Conservation (phyloP, 2,113 vertebrate genomes). For the Stigmatopora argus region DNA sequence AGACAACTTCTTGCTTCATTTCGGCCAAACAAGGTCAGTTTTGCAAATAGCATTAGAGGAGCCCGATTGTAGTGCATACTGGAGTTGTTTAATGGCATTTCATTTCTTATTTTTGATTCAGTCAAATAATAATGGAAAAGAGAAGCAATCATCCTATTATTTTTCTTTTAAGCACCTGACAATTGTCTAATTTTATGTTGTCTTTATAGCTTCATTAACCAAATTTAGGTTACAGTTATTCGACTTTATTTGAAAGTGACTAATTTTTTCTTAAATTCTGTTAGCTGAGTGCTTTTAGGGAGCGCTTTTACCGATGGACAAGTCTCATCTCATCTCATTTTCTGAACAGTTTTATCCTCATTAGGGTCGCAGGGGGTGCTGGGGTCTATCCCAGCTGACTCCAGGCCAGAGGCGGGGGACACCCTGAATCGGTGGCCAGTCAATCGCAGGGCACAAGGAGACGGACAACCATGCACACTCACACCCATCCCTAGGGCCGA, state of each 20-base stretch:
- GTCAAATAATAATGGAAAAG: background rate
- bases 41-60: slow-evolving; percentile 17
- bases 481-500: no score
- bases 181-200: slow-evolving; percentile 10
- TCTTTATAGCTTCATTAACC: background rate
- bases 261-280: slow-evolving; percentile 11
- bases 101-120: background rate
- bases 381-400: no score
- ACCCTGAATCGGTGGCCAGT: no score
- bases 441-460: no score
- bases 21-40: slow-evolving; percentile 17
- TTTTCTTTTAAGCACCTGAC: slow-evolving; percentile 7
- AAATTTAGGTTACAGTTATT: background rate
- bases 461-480: no score
- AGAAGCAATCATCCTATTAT: slow-evolving; percentile 1
- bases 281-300: background rate
- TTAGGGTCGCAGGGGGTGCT: no score
- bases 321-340: no score
- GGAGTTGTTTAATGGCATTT: background rate
- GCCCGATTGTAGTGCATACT: slow-evolving; percentile 10
- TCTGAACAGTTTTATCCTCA: no score
- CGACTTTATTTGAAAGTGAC: slow-evolving; percentile 3
- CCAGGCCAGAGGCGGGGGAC: no score
- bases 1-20: slow-evolving; percentile 1
- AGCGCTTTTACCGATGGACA: no score